These are phyloP conservation scores for Thalassoma bifasciatum DNA, from an alignment of 2,113 vertebrate genomes.

Conservation along the genomic window DNA sequence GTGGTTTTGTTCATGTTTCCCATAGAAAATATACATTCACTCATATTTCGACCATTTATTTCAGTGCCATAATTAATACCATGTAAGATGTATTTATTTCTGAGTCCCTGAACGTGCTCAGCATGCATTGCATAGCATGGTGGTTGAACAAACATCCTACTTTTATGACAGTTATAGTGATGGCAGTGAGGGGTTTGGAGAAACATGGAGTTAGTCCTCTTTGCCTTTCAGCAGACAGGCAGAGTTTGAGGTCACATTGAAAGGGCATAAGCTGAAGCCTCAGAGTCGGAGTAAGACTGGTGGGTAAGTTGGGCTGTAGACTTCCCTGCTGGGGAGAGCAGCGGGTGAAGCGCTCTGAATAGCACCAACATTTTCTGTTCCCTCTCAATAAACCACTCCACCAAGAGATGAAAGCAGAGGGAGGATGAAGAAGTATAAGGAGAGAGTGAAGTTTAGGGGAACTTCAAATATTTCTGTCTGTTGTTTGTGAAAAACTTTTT, in stretches of 20 bases:
- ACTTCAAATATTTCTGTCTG: constrained; percentile 42
- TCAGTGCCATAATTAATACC: no score
- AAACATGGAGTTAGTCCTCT: constrained; percentile 13
- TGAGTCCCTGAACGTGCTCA: no score
- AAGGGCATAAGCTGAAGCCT: constrained; percentile 61
- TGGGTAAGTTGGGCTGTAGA: constrained; percentile 34
- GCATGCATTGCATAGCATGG: no score
- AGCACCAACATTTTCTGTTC: constrained; percentile 40
- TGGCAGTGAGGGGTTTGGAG: constrained; percentile 11
- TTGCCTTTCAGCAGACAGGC: constrained; percentile 15
- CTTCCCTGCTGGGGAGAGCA: constrained; percentile 54
- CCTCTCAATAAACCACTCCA: constrained; percentile 25
- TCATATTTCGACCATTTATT: no score
- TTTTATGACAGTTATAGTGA: constrained; percentile 3
- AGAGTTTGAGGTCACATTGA: constrained; percentile 61
- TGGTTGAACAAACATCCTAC: not conserved
- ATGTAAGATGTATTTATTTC: no score
- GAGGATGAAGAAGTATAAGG: constrained; percentile 38
- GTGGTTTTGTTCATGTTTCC: no score
- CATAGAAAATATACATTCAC: no score
- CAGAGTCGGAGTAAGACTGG: constrained; percentile 49
- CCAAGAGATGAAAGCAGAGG: constrained; percentile 62
- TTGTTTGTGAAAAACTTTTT: constrained; percentile 2
- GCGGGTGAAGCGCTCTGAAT: constrained; percentile 51
- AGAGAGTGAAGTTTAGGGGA: constrained; percentile 34